Evolutionary conservation across 2,113 vertebrate species (phyloP).

Genomic region (Leptocoma aspasia): DNA sequence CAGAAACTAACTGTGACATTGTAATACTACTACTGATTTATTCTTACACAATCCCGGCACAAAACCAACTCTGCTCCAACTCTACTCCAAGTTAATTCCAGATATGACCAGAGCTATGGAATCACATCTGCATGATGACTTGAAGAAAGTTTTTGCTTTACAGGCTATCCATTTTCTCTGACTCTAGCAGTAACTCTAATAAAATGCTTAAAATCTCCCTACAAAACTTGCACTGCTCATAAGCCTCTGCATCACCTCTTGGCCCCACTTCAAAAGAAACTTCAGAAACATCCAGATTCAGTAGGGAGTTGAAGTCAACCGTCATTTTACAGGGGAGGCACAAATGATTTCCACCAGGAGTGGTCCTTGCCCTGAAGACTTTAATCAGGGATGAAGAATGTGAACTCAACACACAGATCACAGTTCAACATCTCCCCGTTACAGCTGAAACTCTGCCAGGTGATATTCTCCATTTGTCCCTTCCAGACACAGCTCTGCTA

Average conservation of each 20-base stretch:
- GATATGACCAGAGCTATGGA: not conserved
- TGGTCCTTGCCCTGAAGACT: not conserved
- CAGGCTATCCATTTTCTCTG: not conserved
- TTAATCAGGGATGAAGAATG: conserved; percentile 8
- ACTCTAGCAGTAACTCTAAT: not conserved
- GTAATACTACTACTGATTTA: not conserved
- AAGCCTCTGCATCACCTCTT: conserved; percentile 7
- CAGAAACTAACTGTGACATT: not conserved
- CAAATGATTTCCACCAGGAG: not conserved
- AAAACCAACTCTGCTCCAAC: not conserved
- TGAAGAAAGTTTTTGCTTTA: not conserved
- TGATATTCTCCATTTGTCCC: not conserved
- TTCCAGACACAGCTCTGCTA: not conserved
- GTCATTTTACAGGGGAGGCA: not conserved
- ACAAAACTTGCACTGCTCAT: not conserved
- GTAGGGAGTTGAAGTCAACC: not conserved
- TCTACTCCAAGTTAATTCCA: not conserved
- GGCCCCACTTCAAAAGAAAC: conserved; percentile 42
- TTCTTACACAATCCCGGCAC: not conserved
- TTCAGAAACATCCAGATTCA: not conserved
- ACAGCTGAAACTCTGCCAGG: not conserved
- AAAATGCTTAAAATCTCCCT: not conserved
- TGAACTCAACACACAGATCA: not conserved
- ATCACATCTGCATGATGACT: not conserved
- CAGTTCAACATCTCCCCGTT: not conserved